Evolutionary conservation across 1,140 invertebrate species (phyloP).

Genomic region (Triops longicaudatus): DNA sequence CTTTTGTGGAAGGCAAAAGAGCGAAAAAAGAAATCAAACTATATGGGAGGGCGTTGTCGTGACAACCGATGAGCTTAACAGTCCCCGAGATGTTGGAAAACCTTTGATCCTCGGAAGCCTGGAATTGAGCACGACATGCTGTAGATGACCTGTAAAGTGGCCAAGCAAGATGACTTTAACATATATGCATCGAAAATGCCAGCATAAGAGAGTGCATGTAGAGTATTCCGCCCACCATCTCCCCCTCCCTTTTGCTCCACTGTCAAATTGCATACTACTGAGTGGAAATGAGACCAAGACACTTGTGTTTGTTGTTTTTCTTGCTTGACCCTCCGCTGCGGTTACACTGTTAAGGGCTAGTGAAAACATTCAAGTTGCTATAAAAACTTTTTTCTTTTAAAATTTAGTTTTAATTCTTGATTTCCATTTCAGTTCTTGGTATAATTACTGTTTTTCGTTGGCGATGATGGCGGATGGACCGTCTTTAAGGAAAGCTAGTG

Average conservation of each 20-base stretch:
- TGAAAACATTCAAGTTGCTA: too few species aligned
- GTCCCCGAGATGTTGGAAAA: background rate
- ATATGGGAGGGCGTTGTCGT: background rate
- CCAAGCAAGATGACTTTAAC: background rate
- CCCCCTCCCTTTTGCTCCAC: too few species aligned
- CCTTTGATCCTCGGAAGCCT: background rate
- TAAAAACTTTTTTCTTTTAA: too few species aligned
- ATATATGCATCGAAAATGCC: background rate
- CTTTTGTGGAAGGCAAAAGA: background rate
- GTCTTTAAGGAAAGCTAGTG: background rate
- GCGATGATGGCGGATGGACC: too few species aligned
- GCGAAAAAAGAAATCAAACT: background rate
- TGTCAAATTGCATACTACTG: too few species aligned
- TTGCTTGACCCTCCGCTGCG: too few species aligned
- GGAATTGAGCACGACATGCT: conserved; percentile 1
- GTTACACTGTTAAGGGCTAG: too few species aligned
- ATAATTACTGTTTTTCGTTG: too few species aligned
- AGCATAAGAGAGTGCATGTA: background rate
- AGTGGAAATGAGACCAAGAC: too few species aligned
- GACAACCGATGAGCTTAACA: conserved; percentile 11
- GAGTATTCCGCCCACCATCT: background rate
- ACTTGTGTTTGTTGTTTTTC: too few species aligned
- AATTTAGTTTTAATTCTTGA: too few species aligned
- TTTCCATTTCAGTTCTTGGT: too few species aligned
- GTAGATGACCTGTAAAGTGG: conserved; percentile 9